phyloP scores from a whole-genome alignment of 2,113 vertebrate genomes.

The Festucalex cinctus region DNA sequence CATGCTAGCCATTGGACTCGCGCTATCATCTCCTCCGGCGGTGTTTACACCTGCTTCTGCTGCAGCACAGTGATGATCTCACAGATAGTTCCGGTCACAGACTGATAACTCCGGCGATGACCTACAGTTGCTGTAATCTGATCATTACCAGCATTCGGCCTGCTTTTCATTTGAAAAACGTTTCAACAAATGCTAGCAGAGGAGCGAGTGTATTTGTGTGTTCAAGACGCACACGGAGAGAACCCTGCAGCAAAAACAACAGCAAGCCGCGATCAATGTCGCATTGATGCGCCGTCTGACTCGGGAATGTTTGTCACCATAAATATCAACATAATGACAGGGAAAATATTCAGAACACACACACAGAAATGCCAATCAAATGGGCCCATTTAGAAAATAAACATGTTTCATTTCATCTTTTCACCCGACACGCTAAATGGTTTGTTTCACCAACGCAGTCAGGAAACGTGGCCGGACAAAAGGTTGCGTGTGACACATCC shows the following conservation, averaged over 20 bases:
- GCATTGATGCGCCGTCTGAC: constrained; percentile 22
- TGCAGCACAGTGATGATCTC: constrained; percentile 30
- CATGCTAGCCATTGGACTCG: constrained; percentile 37
- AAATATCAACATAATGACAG: constrained; percentile 23
- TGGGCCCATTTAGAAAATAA: constrained; percentile 31
- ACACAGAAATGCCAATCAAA: constrained; percentile 24
- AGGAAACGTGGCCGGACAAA: neutral
- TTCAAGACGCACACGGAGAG: neutral
- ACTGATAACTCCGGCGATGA: constrained; percentile 50
- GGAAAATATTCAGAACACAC: constrained; percentile 26
- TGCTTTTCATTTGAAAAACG: constrained; percentile 16
- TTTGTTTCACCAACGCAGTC: neutral
- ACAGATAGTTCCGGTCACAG: constrained; percentile 31
- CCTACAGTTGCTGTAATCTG: constrained; percentile 32
- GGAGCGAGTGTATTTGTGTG: constrained; percentile 13
- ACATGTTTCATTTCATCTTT: constrained; percentile 17
- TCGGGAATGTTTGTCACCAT: constrained; percentile 2
- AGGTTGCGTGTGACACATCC: neutral
- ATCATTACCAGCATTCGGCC: constrained; percentile 20
- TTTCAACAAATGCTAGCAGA: constrained; percentile 26
- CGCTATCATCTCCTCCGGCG: constrained; percentile 37
- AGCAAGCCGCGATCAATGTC: constrained; percentile 20
- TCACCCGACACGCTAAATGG: neutral
- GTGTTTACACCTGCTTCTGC: constrained; percentile 46
- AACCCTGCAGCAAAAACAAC: constrained; percentile 29